Evolutionary conservation across 2,797 vertebrate species (phyloP), one percentile per base, ranked within the genome.

Genomic region (Parambassis ranga): DNA sequence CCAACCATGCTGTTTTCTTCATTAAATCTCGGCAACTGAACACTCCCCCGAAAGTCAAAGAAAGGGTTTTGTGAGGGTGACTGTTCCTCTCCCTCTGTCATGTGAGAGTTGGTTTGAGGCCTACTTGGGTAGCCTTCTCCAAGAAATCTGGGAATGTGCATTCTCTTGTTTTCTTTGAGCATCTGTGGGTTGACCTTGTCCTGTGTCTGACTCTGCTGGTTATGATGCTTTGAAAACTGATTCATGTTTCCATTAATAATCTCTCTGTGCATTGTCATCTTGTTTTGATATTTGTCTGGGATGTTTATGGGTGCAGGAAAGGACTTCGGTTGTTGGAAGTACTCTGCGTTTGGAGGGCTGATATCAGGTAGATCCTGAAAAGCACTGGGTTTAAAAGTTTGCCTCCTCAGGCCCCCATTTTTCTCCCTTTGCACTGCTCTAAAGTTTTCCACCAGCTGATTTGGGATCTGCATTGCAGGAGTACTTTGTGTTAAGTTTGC

Each of bases 81-180:
- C 10, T 79, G 85, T 52, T 83, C 91, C 23, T 91, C 89, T 42
- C 84, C 81, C 10, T 92, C 90, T 23, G 77, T 85, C 31, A 60
- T 65, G 47, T 84, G 84, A 0, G 65, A 68, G 77, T 85, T 92
- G 70, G 69, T 55, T 49, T 86, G 87, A 39, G 87, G 85, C 84
- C 75, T 75, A 70, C 87, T 39, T 39, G 88, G 74, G 15, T 84
- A 85, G 51, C 48, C 79, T 50, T 94, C 93, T 66, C 83, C 89
- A 57, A 89, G 78, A 87, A 59, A 87, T 71, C 26, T 89, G 81
- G 56, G 60, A 71, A 65, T 88, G 51, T 88, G 87, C 80, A 91
- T 90, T 46, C 90, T 65, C 76, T 81, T 94, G 76, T 94, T 94
- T 50, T 94, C 93, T 44, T 77, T 89, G 60, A 93, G 86, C 20